Evolutionary conservation across 92 coral and sea anemone genomes (phyloP).

Genomic region (Umimayanthus kanabou): DNA sequence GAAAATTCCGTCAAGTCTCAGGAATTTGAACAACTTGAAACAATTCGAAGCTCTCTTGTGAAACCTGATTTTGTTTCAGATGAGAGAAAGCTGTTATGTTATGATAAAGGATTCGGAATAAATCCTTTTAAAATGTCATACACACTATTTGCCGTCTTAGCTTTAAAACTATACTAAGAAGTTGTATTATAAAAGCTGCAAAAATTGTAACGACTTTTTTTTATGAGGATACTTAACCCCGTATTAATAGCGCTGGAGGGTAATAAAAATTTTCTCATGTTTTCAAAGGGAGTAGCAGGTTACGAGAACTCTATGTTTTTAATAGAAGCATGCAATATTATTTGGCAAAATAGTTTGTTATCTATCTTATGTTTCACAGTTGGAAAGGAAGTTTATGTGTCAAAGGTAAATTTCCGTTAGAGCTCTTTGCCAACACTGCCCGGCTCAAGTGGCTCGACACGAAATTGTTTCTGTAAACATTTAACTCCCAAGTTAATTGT

Average conservation of each 20-base stretch:
- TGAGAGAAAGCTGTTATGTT: neutral
- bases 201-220: neutral
- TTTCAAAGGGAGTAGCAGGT: conserved; percentile 4
- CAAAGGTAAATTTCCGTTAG: conserved; percentile 25
- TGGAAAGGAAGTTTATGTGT: conserved; percentile 33
- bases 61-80: neutral
- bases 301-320: neutral
- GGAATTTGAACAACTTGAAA: neutral
- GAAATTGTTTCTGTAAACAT: conserved; percentile 17
- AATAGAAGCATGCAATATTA: conserved; percentile 10
- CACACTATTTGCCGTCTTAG: too few species aligned
- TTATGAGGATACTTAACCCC: neutral
- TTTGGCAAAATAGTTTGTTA: conserved; percentile 1
- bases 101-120: neutral
- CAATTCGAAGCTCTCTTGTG: neutral
- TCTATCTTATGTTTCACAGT: conserved; percentile 15
- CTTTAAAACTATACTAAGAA: neutral
- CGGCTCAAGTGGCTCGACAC: conserved; percentile 19
- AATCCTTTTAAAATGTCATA: neutral
- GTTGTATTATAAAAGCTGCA: neutral
- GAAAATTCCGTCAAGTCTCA: neutral
- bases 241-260: conserved; percentile 16
- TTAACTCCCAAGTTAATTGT: neutral
- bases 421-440: conserved; percentile 6
- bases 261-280: neutral